Conservation (phyloP, 2,797 vertebrate genomes). For the Coracias cyanogaster region DNA sequence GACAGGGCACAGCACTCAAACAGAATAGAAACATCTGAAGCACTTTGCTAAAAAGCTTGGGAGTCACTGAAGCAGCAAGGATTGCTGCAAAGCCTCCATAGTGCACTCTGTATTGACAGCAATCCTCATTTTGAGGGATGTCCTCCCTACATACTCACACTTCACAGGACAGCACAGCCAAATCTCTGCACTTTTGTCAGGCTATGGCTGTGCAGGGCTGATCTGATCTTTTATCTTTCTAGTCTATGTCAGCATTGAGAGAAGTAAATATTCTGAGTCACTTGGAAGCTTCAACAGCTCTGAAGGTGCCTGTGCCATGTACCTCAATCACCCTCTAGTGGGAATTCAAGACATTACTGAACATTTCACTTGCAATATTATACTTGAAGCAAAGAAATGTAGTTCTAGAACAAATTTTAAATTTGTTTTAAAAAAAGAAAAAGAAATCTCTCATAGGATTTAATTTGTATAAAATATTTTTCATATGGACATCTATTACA, state of each 20-base stretch:
- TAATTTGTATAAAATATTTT: not conserved
- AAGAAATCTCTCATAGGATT: not conserved
- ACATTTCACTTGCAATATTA: not conserved
- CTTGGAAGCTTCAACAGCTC: not conserved
- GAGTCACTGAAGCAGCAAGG: not conserved
- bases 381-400: not conserved
- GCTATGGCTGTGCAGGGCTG: rapidly evolving
- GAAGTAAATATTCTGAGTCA: not conserved
- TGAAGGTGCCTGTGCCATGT: rapidly evolving
- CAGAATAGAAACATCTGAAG: not conserved
- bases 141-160: not conserved
- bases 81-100: rapidly evolving
- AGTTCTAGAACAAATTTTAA: not conserved
- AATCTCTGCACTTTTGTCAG: not conserved
- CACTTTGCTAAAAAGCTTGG: not conserved
- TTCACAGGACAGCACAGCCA: not conserved
- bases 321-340: not conserved
- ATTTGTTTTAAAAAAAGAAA: not conserved
- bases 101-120: rapidly evolving
- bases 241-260: not conserved
- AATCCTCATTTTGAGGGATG: not conserved
- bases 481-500: not conserved
- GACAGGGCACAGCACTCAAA: not conserved
- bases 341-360: not conserved
- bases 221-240: not conserved